Conservation (phyloP, 2,113 vertebrate genomes). For the Oncorhynchus tshawytscha region DNA sequence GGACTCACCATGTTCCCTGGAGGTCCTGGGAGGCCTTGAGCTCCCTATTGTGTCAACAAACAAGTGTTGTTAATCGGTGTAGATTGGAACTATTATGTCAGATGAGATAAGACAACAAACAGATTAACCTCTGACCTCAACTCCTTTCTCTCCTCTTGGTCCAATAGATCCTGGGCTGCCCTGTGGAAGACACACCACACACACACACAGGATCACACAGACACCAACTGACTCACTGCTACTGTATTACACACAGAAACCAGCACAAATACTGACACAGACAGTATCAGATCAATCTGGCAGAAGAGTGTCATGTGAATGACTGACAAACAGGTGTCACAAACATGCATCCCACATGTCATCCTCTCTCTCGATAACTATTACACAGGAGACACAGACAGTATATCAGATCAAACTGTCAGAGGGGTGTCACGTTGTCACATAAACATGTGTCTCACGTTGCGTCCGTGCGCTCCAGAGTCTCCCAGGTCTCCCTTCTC, state of each 20-base stretch:
- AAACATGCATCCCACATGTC: too few relatives aligned
- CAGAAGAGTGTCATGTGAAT: too few relatives aligned
- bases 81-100: background rate
- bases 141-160: conserved; percentile 84
- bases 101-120: conserved; percentile 13
- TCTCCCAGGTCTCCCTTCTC: conserved; percentile 89
- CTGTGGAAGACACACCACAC: conserved; percentile 53
- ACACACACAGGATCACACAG: background rate
- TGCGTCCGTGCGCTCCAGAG: conserved; percentile 85
- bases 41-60: conserved; percentile 57
- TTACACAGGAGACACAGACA: too few relatives aligned
- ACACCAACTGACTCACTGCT: too few relatives aligned
- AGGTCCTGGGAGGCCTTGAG: conserved; percentile 74
- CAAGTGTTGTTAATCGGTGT: background rate
- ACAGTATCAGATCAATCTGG: too few relatives aligned
- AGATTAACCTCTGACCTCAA: conserved; percentile 70
- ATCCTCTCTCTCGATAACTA: too few relatives aligned
- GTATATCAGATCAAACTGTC: too few relatives aligned
- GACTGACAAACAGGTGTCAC: too few relatives aligned
- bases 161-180: conserved; percentile 84
- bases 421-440: background rate
- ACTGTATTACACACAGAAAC: too few relatives aligned
- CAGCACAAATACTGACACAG: too few relatives aligned
- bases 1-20: conserved; percentile 81
- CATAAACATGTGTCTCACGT: conserved; percentile 75